These are phyloP conservation scores for Odobenus rosmarus DNA, from an alignment of 2,113 vertebrate genomes.

Conservation along the genomic window DNA sequence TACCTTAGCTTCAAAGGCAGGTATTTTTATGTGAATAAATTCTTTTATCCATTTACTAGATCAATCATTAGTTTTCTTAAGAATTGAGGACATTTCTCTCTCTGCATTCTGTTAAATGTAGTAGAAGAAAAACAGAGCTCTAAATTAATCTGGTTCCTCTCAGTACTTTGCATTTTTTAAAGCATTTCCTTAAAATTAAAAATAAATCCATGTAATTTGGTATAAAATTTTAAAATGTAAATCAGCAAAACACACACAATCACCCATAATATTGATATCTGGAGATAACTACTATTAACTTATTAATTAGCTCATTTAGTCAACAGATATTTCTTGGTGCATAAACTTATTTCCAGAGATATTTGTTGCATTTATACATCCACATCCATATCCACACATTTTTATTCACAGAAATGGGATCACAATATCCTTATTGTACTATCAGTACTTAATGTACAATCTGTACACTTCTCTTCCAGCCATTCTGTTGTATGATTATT, in stretches of 20 bases:
- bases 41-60: conserved; percentile 21
- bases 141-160: background rate
- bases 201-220: background rate
- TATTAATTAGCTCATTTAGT: background rate
- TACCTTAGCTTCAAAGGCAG: conserved; percentile 32
- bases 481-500: background rate
- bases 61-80: conserved; percentile 15
- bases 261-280: background rate
- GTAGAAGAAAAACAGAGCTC: background rate
- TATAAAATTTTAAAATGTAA: background rate
- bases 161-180: background rate
- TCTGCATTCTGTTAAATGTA: conserved; percentile 6
- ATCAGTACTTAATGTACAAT: background rate
- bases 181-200: background rate
- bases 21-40: conserved; percentile 37
- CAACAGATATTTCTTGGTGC: background rate
- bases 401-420: background rate
- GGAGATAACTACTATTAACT: background rate
- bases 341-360: background rate
- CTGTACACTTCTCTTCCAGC: background rate
- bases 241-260: background rate
- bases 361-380: background rate
- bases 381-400: background rate
- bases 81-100: background rate
- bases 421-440: background rate